These are phyloP conservation scores for Gnathonemus longibarbis DNA, from an alignment of 2,113 vertebrate genomes.

Conservation along the genomic window DNA sequence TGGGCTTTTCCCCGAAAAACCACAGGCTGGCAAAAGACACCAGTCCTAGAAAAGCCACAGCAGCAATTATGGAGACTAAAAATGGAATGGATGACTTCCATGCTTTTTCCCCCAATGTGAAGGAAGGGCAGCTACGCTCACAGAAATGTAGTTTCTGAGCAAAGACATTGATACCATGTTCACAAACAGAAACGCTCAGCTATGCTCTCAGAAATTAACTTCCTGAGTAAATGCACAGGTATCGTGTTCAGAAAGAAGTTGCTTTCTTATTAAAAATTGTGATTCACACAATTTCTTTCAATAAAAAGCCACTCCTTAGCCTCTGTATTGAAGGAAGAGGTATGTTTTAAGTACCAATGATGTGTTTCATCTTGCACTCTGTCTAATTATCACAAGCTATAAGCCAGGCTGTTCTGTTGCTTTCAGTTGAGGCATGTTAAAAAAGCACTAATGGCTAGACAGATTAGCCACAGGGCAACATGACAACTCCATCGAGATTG, in stretches of 20 bases:
- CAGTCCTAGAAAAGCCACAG: not conserved
- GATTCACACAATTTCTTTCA: not conserved
- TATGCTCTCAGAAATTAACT: not conserved
- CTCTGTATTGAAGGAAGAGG: not conserved
- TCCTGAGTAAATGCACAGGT: not conserved
- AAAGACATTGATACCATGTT: not conserved
- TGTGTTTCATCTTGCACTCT: not conserved
- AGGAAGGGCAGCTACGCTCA: not conserved
- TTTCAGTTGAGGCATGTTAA: not conserved
- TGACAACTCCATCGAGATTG: not conserved
- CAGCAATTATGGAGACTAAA: slow-evolving; percentile 11
- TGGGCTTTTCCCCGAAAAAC: slow-evolving; percentile 9
- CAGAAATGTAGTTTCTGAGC: not conserved
- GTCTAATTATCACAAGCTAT: not conserved
- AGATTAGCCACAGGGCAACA: not conserved
- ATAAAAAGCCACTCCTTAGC: not conserved
- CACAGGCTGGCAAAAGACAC: not conserved
- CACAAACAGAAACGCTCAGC: not conserved
- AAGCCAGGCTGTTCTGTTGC: not conserved
- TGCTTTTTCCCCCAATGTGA: not conserved
- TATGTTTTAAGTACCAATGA: not conserved
- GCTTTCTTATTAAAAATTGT: not conserved
- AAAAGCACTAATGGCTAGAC: not conserved
- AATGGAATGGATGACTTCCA: not conserved
- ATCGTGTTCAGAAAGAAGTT: not conserved